These are phyloP conservation scores for Tetramorium alpestre DNA, from an alignment of 1,140 invertebrate genomes.

Conservation along the genomic window DNA sequence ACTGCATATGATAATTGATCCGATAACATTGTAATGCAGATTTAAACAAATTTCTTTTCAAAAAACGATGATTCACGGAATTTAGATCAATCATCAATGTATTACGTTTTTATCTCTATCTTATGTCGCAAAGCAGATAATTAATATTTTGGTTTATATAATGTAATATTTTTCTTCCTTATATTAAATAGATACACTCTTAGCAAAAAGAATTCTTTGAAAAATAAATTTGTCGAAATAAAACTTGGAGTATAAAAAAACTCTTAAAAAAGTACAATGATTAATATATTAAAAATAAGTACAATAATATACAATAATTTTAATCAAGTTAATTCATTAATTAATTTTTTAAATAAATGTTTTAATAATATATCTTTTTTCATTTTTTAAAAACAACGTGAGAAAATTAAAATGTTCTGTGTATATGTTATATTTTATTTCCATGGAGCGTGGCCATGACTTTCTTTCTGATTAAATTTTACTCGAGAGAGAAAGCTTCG, in stretches of 20 bases:
- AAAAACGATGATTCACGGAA: not conserved
- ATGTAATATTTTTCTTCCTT: not conserved
- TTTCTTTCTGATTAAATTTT: slow-evolving; percentile 1
- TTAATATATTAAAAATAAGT: not conserved
- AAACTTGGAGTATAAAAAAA: not conserved
- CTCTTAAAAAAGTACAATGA: not conserved
- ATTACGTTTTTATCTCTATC: slow-evolving; percentile 2
- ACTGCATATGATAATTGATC: not conserved
- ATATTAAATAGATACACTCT: not conserved
- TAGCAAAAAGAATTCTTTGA: not conserved
- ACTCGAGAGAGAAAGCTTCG: not conserved
- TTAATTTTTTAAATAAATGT: not conserved
- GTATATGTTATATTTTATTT: not conserved
- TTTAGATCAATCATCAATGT: not conserved
- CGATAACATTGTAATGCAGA: slow-evolving; percentile 24
- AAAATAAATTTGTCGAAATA: not conserved
- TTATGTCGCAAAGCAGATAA: not conserved
- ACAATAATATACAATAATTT: no score
- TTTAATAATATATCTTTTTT: not conserved
- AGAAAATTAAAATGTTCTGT: not conserved
- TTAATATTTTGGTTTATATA: not conserved
- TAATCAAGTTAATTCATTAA: not conserved
- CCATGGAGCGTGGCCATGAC: not conserved
- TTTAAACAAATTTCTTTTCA: not conserved
- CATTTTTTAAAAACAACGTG: not conserved